A percentile compares a stretch with the other conserved stretches of the same genome.
Conservation (phyloP, 1,140 invertebrate species). For the Globodera rostochiensis region DNA sequence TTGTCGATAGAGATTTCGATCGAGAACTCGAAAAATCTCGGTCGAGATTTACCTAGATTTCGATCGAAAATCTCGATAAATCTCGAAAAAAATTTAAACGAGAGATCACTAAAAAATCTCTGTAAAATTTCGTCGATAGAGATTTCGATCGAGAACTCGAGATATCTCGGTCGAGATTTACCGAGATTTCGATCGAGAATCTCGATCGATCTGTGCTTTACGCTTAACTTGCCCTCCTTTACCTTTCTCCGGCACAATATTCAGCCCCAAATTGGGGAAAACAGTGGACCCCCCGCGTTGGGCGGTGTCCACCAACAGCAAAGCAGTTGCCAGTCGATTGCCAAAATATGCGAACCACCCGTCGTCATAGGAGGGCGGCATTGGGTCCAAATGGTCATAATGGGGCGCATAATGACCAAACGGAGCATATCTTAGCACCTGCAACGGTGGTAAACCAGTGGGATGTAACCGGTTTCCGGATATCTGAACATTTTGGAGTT, state of each 20-base stretch:
- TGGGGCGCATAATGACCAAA: constrained; percentile 50
- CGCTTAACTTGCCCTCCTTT: not conserved
- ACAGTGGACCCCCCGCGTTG: constrained; percentile 44
- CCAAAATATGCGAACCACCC: constrained; percentile 53
- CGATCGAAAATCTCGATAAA: too few species aligned
- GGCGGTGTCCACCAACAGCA: constrained; percentile 46
- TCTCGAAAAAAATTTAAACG: too few species aligned
- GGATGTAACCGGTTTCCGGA: constrained; percentile 5
- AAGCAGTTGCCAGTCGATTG: constrained; percentile 48
- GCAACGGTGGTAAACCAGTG: not conserved
- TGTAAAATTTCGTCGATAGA: too few species aligned
- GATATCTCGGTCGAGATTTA: too few species aligned
- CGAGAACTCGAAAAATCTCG: too few species aligned
- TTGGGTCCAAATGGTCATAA: constrained; percentile 49
- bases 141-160: too few species aligned
- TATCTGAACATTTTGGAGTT: too few species aligned
- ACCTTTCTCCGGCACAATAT: constrained; percentile 45
- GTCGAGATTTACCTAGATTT: too few species aligned
- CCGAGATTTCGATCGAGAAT: too few species aligned
- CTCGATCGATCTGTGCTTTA: too few species aligned
- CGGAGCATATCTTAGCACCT: constrained; percentile 41
- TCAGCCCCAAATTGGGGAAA: constrained; percentile 43
- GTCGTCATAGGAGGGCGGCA: constrained; percentile 44
- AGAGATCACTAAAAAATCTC: too few species aligned
- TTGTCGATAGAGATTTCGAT: too few species aligned